Base-by-base conservation (phyloP, 30 jellyfish, hydroid and myxozoan species). In the Aurelia aurita region DNA sequence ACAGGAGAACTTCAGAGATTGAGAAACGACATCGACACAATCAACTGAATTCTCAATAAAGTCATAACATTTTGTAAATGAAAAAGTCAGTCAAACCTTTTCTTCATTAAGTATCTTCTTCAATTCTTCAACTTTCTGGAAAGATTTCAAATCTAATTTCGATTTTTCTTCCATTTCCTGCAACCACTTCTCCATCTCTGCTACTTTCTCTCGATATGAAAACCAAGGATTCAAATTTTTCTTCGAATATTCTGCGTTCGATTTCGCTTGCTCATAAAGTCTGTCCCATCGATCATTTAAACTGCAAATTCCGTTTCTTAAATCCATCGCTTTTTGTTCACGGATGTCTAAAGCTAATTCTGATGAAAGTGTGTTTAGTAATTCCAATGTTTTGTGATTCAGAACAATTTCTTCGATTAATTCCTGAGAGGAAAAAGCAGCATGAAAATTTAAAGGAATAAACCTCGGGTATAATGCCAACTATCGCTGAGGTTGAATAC, bases 201-300 rank as follows among this genome's bases (percentile, higher is more conserved):
- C 54, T 3, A 88, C 29, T 63, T 79, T 91, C 23, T 85, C 98
- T 43, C 77, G 78, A 74, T 91, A 91, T 20, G 89, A 53, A 71
- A 55, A 79, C 98, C 98, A 91, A 46, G 93, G 96, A 29, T 51
- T 63, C 72, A 91, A 58, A 59, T 51, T 74, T 58, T 61, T 78
- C 62, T 81, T 81, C 7, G 98, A 79, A 21, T 82, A 65, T 26
- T 77, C 82, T 47, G 79, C 93, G 27, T 85, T 91, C 16, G 80
- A 62, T 32, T 85, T 91, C 9, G 89, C 79, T 65, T 85, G 87
- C 69, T 91, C 93, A 60, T 91, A 91, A 18, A 91, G 65, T 39
- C 74, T 47, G 70, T 91, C 96, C 98, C 98, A 91, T 3, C 88
- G 92, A 13, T 91, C 96, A 53, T 85, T 91, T 46, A 91, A 68